Evolutionary conservation across 2,113 vertebrate species (phyloP).

Genomic region (Stictonetta naevosa): DNA sequence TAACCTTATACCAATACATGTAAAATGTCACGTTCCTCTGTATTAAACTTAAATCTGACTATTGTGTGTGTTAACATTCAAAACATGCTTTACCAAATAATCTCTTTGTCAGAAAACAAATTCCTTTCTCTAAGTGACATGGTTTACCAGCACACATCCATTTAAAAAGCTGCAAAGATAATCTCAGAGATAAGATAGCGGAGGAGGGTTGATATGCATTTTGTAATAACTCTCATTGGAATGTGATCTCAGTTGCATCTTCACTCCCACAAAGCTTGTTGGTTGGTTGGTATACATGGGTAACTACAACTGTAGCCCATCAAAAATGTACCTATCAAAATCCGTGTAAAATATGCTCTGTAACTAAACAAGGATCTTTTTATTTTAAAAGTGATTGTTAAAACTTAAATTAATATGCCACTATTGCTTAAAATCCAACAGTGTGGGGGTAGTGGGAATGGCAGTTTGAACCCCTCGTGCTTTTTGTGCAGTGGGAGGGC

Average conservation of each 20-base stretch:
- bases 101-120: background rate
- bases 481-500: background rate
- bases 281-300: background rate
- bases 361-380: background rate
- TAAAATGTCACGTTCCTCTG: background rate
- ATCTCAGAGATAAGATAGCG: background rate
- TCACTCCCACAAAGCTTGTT: background rate
- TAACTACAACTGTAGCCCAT: background rate
- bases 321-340: background rate
- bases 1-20: background rate
- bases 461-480: rapidly evolving
- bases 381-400: background rate
- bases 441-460: background rate
- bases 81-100: background rate
- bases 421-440: background rate
- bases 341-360: background rate
- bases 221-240: background rate
- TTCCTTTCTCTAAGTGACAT: background rate
- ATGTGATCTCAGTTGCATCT: background rate
- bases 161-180: background rate
- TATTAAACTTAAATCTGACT: background rate
- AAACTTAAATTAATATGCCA: background rate
- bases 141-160: background rate
- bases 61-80: background rate
- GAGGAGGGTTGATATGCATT: background rate